These are phyloP conservation scores for Habrosyne pyritoides DNA, from an alignment of 2,888 invertebrate species.

Conservation along the genomic window DNA sequence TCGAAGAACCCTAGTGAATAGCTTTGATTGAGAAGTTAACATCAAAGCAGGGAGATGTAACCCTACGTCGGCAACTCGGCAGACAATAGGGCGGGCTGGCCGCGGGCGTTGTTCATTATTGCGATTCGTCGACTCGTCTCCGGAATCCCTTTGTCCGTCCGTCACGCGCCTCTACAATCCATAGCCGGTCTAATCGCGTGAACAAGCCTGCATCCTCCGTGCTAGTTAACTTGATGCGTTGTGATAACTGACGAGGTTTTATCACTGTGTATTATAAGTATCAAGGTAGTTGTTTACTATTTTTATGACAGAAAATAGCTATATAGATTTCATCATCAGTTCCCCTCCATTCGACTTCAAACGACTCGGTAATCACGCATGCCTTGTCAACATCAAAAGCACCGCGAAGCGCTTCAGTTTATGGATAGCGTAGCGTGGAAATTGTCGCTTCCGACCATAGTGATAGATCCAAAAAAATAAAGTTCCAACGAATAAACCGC, in stretches of 20 bases:
- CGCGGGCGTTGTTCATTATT: constrained; percentile 61
- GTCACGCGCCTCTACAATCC: constrained; percentile 55
- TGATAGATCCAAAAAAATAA: background rate
- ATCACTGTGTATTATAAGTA: background rate
- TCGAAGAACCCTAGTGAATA: constrained; percentile 35
- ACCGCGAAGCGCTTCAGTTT: constrained; percentile 36
- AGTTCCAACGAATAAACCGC: constrained; percentile 12
- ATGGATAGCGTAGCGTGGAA: constrained; percentile 36
- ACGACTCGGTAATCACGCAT: constrained; percentile 32
- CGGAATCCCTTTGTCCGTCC: constrained; percentile 63
- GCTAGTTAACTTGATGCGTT: constrained; percentile 34
- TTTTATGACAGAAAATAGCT: background rate
- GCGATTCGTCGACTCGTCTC: constrained; percentile 51
- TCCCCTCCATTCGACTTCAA: background rate
- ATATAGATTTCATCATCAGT: background rate
- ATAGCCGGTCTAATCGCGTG: constrained; percentile 51
- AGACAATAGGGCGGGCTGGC: constrained; percentile 51
- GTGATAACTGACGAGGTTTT: constrained; percentile 9
- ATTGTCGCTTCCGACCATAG: constrained; percentile 35
- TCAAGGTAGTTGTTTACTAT: background rate
- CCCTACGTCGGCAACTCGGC: constrained; percentile 27
- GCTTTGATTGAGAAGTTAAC: constrained; percentile 53
- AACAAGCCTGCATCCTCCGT: constrained; percentile 40
- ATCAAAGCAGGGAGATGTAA: constrained; percentile 49
- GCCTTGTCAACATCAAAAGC: constrained; percentile 48